Evolutionary conservation across 1,140 invertebrate species (phyloP).

Genomic region (Pissodes strobi): DNA sequence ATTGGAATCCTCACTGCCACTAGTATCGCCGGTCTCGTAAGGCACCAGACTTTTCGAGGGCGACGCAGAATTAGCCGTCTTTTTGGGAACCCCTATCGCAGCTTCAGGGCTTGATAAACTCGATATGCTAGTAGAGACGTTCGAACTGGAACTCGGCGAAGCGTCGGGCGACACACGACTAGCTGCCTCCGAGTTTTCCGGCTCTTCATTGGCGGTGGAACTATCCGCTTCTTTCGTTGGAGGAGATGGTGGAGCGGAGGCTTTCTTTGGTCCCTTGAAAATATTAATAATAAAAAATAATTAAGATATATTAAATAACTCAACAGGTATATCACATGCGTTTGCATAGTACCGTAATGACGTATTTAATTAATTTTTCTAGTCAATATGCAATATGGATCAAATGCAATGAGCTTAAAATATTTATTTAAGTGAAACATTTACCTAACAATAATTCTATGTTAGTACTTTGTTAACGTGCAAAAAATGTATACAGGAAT

Average conservation of each 20-base stretch:
- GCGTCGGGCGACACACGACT: not conserved
- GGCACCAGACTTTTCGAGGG: constrained; percentile 48
- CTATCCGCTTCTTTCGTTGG: constrained; percentile 24
- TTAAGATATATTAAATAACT: too few relatives aligned
- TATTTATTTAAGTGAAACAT: too few relatives aligned
- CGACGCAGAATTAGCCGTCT: constrained; percentile 3
- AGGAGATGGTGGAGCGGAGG: not conserved
- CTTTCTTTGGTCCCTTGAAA: not conserved
- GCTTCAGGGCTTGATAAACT: constrained; percentile 35
- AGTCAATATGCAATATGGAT: too few relatives aligned
- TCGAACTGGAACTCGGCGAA: constrained; percentile 24
- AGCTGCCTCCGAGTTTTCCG: not conserved
- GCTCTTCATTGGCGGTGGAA: constrained; percentile 5
- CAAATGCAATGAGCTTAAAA: too few relatives aligned
- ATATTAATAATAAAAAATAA: too few relatives aligned
- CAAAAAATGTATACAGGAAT: too few relatives aligned
- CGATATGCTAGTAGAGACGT: constrained; percentile 31
- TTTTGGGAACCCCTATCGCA: not conserved
- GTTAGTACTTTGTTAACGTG: too few relatives aligned
- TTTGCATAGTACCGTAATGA: too few relatives aligned
- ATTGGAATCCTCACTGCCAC: constrained; percentile 46
- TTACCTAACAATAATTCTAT: too few relatives aligned
- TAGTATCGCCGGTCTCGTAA: constrained; percentile 51
- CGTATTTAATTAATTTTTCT: too few relatives aligned
- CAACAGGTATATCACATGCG: too few relatives aligned